phyloP scores from a whole-genome alignment of 2,113 vertebrate species.

The Dipodomys stephensi region DNA sequence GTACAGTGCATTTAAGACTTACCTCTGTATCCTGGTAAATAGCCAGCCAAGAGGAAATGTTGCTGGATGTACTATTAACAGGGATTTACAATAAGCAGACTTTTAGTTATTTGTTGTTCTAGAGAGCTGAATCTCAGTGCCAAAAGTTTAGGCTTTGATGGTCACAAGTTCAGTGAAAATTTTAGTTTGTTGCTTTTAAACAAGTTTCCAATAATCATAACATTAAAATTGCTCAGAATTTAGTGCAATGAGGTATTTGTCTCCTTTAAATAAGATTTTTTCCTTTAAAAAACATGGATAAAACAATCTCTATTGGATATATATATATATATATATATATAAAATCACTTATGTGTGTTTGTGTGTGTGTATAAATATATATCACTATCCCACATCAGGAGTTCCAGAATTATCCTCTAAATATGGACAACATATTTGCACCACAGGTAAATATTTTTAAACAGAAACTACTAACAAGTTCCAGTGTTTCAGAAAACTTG shows the following conservation, averaged over 20 bases:
- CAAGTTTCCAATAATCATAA: slow-evolving; percentile 44
- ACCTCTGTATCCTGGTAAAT: slow-evolving; percentile 35
- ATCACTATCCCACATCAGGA: neutral
- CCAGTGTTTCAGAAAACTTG: neutral
- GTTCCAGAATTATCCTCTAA: neutral
- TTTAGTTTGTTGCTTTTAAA: slow-evolving; percentile 57
- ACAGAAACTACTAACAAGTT: neutral
- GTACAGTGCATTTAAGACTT: slow-evolving; percentile 11
- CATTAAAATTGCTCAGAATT: slow-evolving; percentile 30
- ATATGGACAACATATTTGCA: neutral
- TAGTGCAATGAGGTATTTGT: slow-evolving; percentile 17
- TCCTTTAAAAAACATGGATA: neutral
- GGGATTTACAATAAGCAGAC: neutral
- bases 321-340: too few relatives aligned
- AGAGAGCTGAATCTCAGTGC: neutral
- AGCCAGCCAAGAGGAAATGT: slow-evolving; percentile 41
- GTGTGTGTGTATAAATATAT: neutral
- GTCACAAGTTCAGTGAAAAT: slow-evolving; percentile 36
- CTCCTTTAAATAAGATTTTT: neutral
- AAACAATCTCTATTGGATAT: neutral
- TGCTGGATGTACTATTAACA: slow-evolving; percentile 40
- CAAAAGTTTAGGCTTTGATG: slow-evolving; percentile 46
- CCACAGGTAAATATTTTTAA: neutral
- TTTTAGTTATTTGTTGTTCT: slow-evolving; percentile 4
- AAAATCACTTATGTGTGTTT: neutral